These are phyloP conservation scores for Gandaritis pyraliata DNA, from an alignment of 2,888 invertebrate genomes.

Conservation along the genomic window DNA sequence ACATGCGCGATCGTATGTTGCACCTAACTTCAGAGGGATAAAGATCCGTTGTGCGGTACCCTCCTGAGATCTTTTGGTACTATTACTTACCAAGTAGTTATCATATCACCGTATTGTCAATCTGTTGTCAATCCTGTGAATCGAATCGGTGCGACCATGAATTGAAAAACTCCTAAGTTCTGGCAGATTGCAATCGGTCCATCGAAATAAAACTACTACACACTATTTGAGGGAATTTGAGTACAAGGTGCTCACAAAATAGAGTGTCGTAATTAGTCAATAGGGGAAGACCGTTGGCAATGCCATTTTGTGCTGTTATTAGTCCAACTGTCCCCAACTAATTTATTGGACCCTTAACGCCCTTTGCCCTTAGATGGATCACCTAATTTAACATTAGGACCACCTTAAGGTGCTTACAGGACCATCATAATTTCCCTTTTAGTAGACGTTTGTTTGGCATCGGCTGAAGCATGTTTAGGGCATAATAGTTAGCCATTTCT, in stretches of 20 bases:
- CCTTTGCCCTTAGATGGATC: conserved; percentile 77
- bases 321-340: conserved; percentile 80
- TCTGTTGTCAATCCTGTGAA: too few species aligned
- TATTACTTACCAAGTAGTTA: too few species aligned
- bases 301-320: conserved; percentile 76
- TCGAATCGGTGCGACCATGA: too few species aligned
- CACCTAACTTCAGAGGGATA: too few species aligned
- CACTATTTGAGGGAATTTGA: conserved; percentile 6
- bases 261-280: conserved; percentile 79
- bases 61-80: too few species aligned
- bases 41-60: too few species aligned
- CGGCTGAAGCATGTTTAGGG: not conserved
- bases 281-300: conserved; percentile 71
- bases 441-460: conserved; percentile 30
- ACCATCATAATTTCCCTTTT: conserved; percentile 60
- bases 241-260: conserved; percentile 55
- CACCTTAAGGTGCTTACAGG: conserved; percentile 55
- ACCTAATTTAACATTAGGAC: conserved; percentile 81
- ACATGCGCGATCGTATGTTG: too few species aligned
- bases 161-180: too few species aligned
- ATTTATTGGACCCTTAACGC: conserved; percentile 80
- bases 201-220: too few species aligned
- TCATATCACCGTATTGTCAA: too few species aligned
- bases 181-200: too few species aligned
- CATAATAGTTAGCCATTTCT: too few species aligned